These are phyloP conservation scores for Ibycter americanus DNA, from an alignment of 2,797 vertebrate genomes.

Conservation along the genomic window DNA sequence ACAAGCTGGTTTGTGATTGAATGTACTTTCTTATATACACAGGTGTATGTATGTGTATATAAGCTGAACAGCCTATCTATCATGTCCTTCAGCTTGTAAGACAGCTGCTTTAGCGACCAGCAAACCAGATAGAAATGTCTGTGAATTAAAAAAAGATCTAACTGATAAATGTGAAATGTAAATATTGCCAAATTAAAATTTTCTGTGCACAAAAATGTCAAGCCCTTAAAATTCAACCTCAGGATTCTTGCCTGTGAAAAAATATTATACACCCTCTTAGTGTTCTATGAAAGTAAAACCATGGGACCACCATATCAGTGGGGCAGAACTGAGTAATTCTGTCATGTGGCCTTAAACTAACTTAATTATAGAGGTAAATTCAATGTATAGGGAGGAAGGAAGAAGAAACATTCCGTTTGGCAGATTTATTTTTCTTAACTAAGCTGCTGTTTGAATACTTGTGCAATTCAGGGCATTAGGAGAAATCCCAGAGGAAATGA, in stretches of 20 bases:
- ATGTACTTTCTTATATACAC: neutral
- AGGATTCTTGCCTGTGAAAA: neutral
- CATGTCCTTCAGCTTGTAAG: neutral
- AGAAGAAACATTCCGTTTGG: neutral
- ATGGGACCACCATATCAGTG: neutral
- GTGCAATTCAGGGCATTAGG: neutral
- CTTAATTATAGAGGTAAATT: neutral
- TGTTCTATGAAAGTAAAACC: neutral
- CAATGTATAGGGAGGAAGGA: neutral
- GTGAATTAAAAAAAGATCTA: neutral
- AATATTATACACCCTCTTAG: neutral
- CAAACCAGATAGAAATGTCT: neutral
- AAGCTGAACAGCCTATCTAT: neutral
- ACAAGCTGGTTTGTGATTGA: neutral
- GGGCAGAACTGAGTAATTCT: neutral
- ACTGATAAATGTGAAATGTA: neutral
- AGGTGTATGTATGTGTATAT: neutral
- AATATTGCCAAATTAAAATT: neutral
- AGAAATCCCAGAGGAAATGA: slow-evolving; percentile 15
- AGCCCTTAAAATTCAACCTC: neutral
- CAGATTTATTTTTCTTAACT: slow-evolving; percentile 21
- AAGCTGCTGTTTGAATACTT: neutral
- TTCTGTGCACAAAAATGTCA: neutral
- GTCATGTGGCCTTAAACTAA: neutral
- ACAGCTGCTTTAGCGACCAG: neutral